Base-by-base conservation (phyloP, 2,113 vertebrate species). In the Oreocharis arfaki region DNA sequence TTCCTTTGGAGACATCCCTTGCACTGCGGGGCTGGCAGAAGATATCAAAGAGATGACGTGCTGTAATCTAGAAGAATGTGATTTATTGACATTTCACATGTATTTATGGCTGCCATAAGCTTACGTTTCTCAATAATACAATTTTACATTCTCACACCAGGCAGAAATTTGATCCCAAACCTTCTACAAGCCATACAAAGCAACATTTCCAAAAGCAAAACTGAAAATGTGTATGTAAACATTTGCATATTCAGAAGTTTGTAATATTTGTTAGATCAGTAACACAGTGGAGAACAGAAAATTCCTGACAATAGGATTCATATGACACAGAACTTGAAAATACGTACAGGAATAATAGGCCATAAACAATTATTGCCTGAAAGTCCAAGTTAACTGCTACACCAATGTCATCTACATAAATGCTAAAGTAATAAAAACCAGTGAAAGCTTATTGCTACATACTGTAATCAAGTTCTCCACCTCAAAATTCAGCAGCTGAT, bases 241-340 rank as follows among this genome's bases (percentile, higher is more conserved):
- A 92, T 93, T 96, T 20, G 77, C 44, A 73, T 96, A 89, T 95
- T 87, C 93, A 86, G 91, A 84, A 89, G 63, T 74, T 60, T 93
- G 76, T n/a, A 69, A 19, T 83, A 87, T 96, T 97, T 96, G n/a
- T 97, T 95, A 96, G 71, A 87, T 93, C 95, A 96, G 77, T 87
- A 87, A 93, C 89, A 96, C 70, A 93, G 89, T 32, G 83, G 84
- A 97, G 91, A 64, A 63, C 9, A 73, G 47, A 87, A 52, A 96
- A 96, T 96, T 96, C 70, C 87, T 91, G 84, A 87, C 91, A 94
- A 55, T 71, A 87, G 92, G 82, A 96, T 86, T 97, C 91, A 89
- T 33, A 93, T 7, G 33, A 91, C 56, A 87, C 8, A 96, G 84
- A 61, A 60, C 42, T 97, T 96, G 63, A 97, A 97, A 97, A 92